A percentile compares a stretch with the other conserved stretches of the same genome.
Conservation (phyloP, 2,888 invertebrate genomes). For the Anaspis maculata region DNA sequence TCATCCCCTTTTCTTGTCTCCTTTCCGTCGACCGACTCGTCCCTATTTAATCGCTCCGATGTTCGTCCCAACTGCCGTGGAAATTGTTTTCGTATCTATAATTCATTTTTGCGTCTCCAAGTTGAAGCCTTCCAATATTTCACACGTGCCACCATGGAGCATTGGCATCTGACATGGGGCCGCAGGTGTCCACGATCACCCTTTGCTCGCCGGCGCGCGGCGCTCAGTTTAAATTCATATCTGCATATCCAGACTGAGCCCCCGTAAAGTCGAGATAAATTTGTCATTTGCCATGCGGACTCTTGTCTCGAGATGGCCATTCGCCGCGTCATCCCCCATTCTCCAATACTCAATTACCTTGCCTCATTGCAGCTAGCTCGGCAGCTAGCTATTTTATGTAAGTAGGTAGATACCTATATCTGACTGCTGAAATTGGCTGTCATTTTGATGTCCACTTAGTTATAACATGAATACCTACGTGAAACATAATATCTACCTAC, state of each 20-base stretch:
- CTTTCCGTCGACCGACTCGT: too few species aligned
- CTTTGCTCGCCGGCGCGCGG: conserved; percentile 20
- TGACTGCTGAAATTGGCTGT: too few species aligned
- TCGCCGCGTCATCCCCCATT: conserved; percentile 11
- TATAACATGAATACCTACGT: too few species aligned
- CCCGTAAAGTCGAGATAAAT: conserved; percentile 23
- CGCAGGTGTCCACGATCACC: conserved; percentile 31
- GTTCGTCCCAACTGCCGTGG: too few species aligned
- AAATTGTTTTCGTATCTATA: too few species aligned
- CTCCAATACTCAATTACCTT: conserved; percentile 18
- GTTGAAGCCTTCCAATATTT: conserved; percentile 20
- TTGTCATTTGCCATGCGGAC: conserved; percentile 20
- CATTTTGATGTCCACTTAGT: too few species aligned
- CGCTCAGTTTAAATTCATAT: conserved; percentile 35
- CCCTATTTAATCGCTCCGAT: too few species aligned
- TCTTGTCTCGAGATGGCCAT: conserved; percentile 18
- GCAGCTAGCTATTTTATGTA: conserved; percentile 5
- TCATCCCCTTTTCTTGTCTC: too few species aligned
- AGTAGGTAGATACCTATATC: too few species aligned
- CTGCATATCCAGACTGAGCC: conserved; percentile 26
- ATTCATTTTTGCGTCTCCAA: too few species aligned
- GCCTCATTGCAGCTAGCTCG: conserved; percentile 6
- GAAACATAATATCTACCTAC: too few species aligned
- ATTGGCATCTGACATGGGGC: conserved; percentile 28
- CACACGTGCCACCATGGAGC: conserved; percentile 26